These are phyloP conservation scores for Phrynocephalus guinanensis DNA, from an alignment of 2,797 vertebrate genomes.

Conservation along the genomic window DNA sequence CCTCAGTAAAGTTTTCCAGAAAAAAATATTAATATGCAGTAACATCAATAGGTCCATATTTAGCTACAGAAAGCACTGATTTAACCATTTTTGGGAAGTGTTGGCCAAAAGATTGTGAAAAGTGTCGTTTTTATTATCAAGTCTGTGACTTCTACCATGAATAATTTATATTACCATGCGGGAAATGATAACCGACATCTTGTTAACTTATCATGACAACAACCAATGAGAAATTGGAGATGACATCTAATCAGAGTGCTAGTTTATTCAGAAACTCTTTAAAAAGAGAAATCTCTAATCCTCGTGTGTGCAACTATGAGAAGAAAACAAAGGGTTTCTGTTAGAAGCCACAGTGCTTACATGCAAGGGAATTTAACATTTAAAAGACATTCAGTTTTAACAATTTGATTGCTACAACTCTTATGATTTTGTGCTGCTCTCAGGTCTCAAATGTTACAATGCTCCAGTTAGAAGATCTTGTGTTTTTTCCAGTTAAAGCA, in stretches of 20 bases:
- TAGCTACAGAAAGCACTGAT: background rate
- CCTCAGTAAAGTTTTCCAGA: background rate
- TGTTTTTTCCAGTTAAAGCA: background rate
- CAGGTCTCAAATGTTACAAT: background rate
- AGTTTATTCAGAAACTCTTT: slow-evolving; percentile 57
- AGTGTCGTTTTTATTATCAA: background rate
- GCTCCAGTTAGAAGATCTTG: background rate
- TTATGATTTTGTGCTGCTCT: slow-evolving; percentile 18
- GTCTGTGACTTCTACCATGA: background rate
- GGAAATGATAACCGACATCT: slow-evolving; percentile 42
- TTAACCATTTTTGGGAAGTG: background rate
- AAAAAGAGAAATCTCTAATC: slow-evolving; percentile 51
- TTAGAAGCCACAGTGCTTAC: slow-evolving; percentile 18
- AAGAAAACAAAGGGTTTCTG: slow-evolving; percentile 22
- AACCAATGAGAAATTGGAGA: slow-evolving; percentile 61
- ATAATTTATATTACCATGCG: slow-evolving; percentile 32
- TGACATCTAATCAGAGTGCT: slow-evolving; percentile 59
- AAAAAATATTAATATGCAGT: background rate
- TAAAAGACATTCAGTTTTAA: background rate
- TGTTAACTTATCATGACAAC: slow-evolving; percentile 50
- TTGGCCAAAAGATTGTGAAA: background rate
- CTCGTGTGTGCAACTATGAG: slow-evolving; percentile 13
- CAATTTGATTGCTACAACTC: slow-evolving; percentile 34
- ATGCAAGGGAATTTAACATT: background rate
- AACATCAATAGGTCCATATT: background rate